Percentiles rank a stretch among this genome's conserved stretches.
Conservation (phyloP, 2,113 vertebrate species). For the Bagarius yarrelli region DNA sequence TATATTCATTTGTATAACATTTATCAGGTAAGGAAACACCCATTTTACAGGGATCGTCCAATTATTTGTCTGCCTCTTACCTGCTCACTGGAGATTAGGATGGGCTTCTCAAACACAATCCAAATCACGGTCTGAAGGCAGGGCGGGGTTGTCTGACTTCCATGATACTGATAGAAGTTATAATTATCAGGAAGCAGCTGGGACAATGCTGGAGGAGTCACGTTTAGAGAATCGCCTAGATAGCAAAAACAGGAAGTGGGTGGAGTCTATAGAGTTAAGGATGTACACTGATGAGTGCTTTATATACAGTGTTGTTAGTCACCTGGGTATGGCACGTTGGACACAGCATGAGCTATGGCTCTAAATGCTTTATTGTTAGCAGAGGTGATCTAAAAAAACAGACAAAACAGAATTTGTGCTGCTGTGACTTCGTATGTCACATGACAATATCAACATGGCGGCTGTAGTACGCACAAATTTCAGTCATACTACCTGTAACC, state of each 20-base stretch:
- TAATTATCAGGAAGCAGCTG: slow-evolving; percentile 11
- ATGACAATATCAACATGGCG: no score
- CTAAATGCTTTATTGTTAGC: slow-evolving; percentile 10
- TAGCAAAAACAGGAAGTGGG: neutral
- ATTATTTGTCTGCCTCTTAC: neutral
- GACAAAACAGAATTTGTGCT: no score
- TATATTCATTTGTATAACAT: no score
- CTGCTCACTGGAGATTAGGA: slow-evolving; percentile 31
- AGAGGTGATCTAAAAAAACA: slow-evolving; percentile 4
- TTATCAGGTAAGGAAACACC: no score
- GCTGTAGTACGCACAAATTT: no score
- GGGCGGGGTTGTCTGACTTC: slow-evolving; percentile 26
- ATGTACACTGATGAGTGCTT: neutral
- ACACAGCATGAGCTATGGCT: slow-evolving; percentile 7
- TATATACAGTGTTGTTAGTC: neutral
- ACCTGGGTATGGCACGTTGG: slow-evolving; percentile 7
- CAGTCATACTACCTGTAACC: no score
- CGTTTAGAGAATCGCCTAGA: neutral
- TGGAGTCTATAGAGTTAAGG: neutral
- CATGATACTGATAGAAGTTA: slow-evolving; percentile 15
- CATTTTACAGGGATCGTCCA: no score
- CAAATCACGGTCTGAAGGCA: slow-evolving; percentile 6
- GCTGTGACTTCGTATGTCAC: no score
- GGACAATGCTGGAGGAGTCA: slow-evolving; percentile 5
- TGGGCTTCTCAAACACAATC: slow-evolving; percentile 31